Conservation (phyloP, 2,888 invertebrate genomes). For the Camptogramma bilineatum region DNA sequence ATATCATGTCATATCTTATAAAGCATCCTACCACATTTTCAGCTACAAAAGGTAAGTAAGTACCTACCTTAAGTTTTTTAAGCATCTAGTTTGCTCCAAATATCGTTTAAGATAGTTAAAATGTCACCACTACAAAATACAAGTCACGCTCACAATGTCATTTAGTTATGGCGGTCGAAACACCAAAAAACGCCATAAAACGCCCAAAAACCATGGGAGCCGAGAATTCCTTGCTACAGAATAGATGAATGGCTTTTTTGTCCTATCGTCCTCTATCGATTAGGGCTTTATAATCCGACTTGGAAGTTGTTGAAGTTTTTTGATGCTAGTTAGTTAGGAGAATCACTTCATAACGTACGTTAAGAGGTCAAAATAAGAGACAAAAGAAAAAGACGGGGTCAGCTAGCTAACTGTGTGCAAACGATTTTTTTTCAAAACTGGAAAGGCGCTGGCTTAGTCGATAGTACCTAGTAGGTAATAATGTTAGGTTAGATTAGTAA, state of each 20-base stretch:
- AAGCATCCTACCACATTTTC: too few relatives aligned
- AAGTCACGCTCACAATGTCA: conserved; percentile 61
- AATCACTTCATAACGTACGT: too few relatives aligned
- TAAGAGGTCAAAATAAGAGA: too few relatives aligned
- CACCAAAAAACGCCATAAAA: conserved; percentile 71
- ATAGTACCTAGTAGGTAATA: too few relatives aligned
- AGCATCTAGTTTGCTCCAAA: neutral
- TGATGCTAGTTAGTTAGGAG: neutral
- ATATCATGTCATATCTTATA: neutral
- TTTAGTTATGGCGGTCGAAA: conserved; percentile 72
- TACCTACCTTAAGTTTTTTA: neutral
- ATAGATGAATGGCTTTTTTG: conserved; percentile 48
- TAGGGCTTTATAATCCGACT: conserved; percentile 35
- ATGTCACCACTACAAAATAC: conserved; percentile 34
- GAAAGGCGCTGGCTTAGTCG: too few relatives aligned
- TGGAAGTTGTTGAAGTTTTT: neutral
- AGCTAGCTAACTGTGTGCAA: too few relatives aligned
- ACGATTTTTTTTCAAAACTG: too few relatives aligned
- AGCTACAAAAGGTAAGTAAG: too few relatives aligned
- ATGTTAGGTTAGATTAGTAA: too few relatives aligned
- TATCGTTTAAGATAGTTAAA: conserved; percentile 15
- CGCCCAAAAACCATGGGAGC: conserved; percentile 78
- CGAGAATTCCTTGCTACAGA: conserved; percentile 64
- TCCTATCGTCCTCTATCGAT: conserved; percentile 29
- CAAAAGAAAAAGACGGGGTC: too few relatives aligned